These are phyloP conservation scores for Oostethus manadensis DNA, from an alignment of 2,113 vertebrate genomes.

Conservation along the genomic window DNA sequence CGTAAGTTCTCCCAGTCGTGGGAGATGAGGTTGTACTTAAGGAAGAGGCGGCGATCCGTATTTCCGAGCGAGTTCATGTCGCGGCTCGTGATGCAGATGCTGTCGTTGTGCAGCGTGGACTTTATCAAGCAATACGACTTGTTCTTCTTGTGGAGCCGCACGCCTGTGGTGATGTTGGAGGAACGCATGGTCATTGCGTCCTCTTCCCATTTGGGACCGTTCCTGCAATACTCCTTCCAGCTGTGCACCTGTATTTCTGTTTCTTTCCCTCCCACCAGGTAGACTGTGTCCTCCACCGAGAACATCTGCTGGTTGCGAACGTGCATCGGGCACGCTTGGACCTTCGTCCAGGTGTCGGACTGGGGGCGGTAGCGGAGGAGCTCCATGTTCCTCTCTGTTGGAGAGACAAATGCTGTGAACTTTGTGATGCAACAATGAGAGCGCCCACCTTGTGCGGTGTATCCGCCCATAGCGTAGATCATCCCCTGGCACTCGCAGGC, in stretches of 20 bases:
- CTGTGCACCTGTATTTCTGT: background rate
- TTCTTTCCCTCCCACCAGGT: constrained; percentile 84
- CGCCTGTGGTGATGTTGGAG: constrained; percentile 55
- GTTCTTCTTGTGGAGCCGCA: constrained; percentile 34
- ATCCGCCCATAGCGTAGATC: constrained; percentile 93
- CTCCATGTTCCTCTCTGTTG: constrained; percentile 84
- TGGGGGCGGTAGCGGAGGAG: constrained; percentile 87
- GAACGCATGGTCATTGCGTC: constrained; percentile 86
- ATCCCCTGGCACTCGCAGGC: constrained; percentile 90
- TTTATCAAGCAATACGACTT: too few species aligned
- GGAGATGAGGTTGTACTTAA: too few species aligned
- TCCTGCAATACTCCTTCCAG: too few species aligned
- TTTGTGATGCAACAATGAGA: background rate
- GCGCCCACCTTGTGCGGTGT: constrained; percentile 83
- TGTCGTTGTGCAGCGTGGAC: too few species aligned
- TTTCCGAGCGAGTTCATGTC: too few species aligned
- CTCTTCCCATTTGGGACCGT: too few species aligned
- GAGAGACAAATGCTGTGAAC: background rate
- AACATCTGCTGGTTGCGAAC: constrained; percentile 98
- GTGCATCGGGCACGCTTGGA: constrained; percentile 79
- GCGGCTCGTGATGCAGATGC: too few species aligned
- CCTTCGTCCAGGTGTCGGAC: constrained; percentile 81
- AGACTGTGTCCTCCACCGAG: constrained; percentile 92
- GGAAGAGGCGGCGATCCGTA: too few species aligned
- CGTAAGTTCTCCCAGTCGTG: constrained; percentile 75